Base-by-base conservation (phyloP, 2,797 vertebrate species). In the Smutsia gigantea region DNA sequence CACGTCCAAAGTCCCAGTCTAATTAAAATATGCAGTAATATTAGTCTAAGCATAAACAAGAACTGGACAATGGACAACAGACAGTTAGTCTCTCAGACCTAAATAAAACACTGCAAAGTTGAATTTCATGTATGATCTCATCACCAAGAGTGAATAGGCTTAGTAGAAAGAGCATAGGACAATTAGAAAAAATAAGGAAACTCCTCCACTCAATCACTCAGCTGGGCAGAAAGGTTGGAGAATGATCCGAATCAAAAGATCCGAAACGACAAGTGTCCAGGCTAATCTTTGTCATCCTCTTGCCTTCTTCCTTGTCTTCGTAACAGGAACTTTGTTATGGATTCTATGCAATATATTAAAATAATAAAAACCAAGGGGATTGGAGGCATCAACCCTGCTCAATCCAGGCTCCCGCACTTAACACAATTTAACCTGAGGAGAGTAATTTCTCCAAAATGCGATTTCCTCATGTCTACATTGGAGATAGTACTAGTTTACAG, bases 71-170 rank as follows among this genome's bases (percentile, higher is more conserved):
- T 37, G 39, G 34, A 68, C 23, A 89, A 53, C 11, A 89, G 55
- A 49, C 2, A 53, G 25, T 46, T 71, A 8, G 17, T 93, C 27
- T 72, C 29, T 85, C 21, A 74, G 69, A 82, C n/a, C 25, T 77
- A 87, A 88, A 75, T 55, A 66, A 93, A 83, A 82, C 7, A 85
- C 19, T 9, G n/a, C 53, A 69, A 90, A 93, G 2, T 82, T 90
- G 21, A 90, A 42, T 34, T 83, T 39, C 15, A 68, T 51, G 3
- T 13, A 63, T 78, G 34, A 86, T 89, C 25, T 74, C 39, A 49
- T 69, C 42, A 12, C 34, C 15, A 72, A 55, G 29, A 87, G 29
- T 46, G 46, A 88, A 37, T 10, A 11, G 1, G 29, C 27, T 49
- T 75, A 53, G 37, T 31, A 46, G 12, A 37, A 81, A 78, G 27